Evolutionary conservation across 2,888 invertebrate species (phyloP).

Genomic region (Drosophila dives): DNA sequence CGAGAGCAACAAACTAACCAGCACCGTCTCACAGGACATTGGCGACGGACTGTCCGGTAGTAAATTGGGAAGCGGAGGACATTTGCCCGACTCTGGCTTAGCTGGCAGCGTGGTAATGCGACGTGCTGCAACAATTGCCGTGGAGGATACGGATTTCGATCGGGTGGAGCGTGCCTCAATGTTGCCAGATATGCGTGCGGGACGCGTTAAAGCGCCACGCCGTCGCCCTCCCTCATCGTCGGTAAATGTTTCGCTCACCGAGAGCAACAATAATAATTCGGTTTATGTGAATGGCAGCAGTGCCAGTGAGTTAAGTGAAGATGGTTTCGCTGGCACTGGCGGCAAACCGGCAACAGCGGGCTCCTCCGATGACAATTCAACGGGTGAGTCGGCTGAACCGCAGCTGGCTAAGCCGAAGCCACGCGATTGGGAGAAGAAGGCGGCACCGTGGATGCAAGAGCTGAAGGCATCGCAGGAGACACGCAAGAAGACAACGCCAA

Average conservation of each 20-base stretch:
- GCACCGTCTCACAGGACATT: slow-evolving; percentile 82
- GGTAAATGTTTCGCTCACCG: slow-evolving; percentile 80
- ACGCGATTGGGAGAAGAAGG: slow-evolving; percentile 90
- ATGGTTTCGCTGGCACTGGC: slow-evolving; percentile 50
- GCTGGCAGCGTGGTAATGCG: slow-evolving; percentile 76
- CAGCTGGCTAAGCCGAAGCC: slow-evolving; percentile 87
- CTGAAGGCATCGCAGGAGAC: slow-evolving; percentile 90
- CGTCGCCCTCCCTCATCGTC: slow-evolving; percentile 87
- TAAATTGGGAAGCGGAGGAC: slow-evolving; percentile 78
- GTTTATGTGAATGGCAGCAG: slow-evolving; percentile 82
- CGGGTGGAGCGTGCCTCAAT: slow-evolving; percentile 88
- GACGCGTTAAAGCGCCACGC: slow-evolving; percentile 86
- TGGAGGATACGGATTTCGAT: slow-evolving; percentile 87
- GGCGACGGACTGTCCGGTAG: slow-evolving; percentile 86
- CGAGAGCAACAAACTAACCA: slow-evolving; percentile 85
- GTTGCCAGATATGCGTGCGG: slow-evolving; percentile 89
- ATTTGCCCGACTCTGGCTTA: slow-evolving; percentile 68
- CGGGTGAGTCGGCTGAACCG: slow-evolving; percentile 71
- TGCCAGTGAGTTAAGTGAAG: slow-evolving; percentile 71
- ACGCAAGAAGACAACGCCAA: slow-evolving; percentile 83
- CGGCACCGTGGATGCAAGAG: slow-evolving; percentile 93
- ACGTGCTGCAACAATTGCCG: slow-evolving; percentile 80
- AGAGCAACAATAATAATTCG: slow-evolving; percentile 82
- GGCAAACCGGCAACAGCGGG: slow-evolving; percentile 49
- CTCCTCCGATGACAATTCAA: slow-evolving; percentile 82